Evolutionary conservation across 2,113 vertebrate genomes (phyloP), one percentile per base, ranked within the genome.

Genomic region (Fulmarus glacialis): DNA sequence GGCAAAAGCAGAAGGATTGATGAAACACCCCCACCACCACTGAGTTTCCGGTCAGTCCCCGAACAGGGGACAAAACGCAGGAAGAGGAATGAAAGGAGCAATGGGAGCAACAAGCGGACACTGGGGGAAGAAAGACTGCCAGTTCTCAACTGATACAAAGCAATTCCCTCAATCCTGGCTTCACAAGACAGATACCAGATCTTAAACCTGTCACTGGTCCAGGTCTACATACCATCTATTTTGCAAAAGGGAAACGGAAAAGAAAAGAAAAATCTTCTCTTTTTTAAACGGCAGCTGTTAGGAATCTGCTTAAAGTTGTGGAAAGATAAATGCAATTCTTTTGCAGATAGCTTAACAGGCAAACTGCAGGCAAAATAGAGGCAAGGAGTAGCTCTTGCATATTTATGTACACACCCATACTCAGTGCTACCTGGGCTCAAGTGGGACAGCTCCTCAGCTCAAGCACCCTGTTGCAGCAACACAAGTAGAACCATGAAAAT

Each of bases 341-440:
- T 11, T n/a, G 88, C 52, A 86, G 71, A 29, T 5, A n/a, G 24
- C 6, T 72, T 36, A 63, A 30, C 17, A 64, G 74, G 63, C n/a
- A 74, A 72, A 53, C 21, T 70, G 66, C 45, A 74, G 67, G 67
- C 56, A 60, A 62, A 56, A 9, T 0, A 12, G 42, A 82, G 52
- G 10, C 2, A n/a, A 59, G 68, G n/a, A 87, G 56, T 8, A 87
- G 77, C 63, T 75, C 78, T 70, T n/a, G 53, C n/a, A 6, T 6
- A 7, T 53, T 56, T 34, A 10, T 1, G 13, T 8, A 15, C 68
- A 14, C 15, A 3, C 8, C 30, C 34, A 2, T 2, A 7, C 18
- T 27, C 8, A 5, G 74, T 56, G 79, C 79, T 56, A 4, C 60
- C 34, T 2, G 2, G 43, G 67, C 72, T 74, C 52, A 3, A 8